Percentiles rank a stretch among this genome's conserved stretches.
Conservation (phyloP, 37 sponge, comb jelly and placozoan genomes). For the Beroe forskalii region DNA sequence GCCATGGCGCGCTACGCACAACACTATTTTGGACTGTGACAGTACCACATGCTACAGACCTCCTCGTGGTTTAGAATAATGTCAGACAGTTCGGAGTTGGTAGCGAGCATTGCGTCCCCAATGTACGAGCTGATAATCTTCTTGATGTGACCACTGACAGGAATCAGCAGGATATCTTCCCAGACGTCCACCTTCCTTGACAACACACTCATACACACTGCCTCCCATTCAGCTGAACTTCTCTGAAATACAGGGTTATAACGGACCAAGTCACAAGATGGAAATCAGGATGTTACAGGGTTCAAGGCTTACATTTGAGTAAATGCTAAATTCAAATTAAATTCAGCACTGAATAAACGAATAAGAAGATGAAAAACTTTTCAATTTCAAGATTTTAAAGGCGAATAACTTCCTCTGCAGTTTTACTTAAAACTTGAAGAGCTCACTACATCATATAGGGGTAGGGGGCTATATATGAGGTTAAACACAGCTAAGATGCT, state of each 20-base stretch:
- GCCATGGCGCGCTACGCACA: background rate
- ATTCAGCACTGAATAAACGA: too few relatives aligned
- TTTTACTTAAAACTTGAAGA: too few relatives aligned
- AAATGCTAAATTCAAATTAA: too few relatives aligned
- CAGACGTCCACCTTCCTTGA: background rate
- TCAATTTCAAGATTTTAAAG: too few relatives aligned
- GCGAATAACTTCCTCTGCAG: too few relatives aligned
- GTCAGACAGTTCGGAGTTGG: background rate
- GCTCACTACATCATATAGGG: too few relatives aligned
- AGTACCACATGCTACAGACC: background rate
- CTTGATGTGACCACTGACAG: constrained; percentile 19
- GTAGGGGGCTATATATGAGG: too few relatives aligned
- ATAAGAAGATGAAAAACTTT: too few relatives aligned
- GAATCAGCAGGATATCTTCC: background rate
- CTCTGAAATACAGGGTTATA: constrained; percentile 35
- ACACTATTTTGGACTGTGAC: background rate
- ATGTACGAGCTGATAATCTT: constrained; percentile 28
- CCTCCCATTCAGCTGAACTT: constrained; percentile 40
- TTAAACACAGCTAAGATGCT: too few relatives aligned
- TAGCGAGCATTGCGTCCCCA: constrained; percentile 28
- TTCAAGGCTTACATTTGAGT: too few relatives aligned
- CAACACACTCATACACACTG: constrained; percentile 19
- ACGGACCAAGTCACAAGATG: too few relatives aligned
- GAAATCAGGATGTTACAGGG: too few relatives aligned
- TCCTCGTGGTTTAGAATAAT: background rate